Conservation (phyloP, 2,797 vertebrate genomes). For the Pampus argenteus region DNA sequence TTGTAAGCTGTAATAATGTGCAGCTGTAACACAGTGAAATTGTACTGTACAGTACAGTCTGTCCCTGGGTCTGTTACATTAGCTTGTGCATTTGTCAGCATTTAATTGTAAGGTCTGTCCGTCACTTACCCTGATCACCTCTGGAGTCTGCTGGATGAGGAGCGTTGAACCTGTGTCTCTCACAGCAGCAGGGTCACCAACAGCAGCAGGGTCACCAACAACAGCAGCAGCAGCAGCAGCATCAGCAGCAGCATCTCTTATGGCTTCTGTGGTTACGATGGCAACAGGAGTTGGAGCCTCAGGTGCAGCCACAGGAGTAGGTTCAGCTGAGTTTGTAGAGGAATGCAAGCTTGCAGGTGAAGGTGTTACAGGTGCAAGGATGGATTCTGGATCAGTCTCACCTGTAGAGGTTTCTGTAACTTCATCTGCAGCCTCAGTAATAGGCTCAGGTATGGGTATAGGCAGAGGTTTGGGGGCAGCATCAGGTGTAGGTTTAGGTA, state of each 20-base stretch:
- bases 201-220: constrained; percentile 49
- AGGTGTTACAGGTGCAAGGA: constrained; percentile 6
- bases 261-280: background rate
- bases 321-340: constrained; percentile 22
- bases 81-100: constrained; percentile 1
- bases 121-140: constrained; percentile 94
- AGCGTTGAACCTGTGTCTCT: constrained; percentile 87
- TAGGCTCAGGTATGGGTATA: constrained; percentile 37
- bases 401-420: constrained; percentile 28
- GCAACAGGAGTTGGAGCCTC: constrained; percentile 40
- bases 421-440: constrained; percentile 41
- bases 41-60: background rate
- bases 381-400: constrained; percentile 24
- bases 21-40: background rate
- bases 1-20: background rate
- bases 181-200: constrained; percentile 57
- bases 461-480: constrained; percentile 28
- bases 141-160: constrained; percentile 94
- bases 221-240: background rate
- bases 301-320: constrained; percentile 35
- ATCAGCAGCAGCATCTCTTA: constrained; percentile 46
- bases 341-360: constrained; percentile 36
- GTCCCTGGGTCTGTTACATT: background rate
- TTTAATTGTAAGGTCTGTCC: background rate
- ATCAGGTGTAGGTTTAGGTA: constrained; percentile 33